Evolutionary conservation across 1,140 invertebrate genomes (phyloP).

Genomic region (Drosophila saltans): DNA sequence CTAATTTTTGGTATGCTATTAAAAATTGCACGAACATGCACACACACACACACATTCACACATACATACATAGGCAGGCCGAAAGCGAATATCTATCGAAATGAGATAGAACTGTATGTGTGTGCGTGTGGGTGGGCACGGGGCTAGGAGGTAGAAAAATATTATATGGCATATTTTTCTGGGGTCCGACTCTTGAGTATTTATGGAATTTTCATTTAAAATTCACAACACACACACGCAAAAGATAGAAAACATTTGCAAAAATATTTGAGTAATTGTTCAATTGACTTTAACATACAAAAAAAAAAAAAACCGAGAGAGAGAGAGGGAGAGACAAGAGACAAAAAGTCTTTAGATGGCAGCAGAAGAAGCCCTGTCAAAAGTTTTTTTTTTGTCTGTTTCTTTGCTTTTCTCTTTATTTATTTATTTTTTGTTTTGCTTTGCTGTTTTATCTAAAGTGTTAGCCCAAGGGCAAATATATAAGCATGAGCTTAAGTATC

Average conservation of each 20-base stretch:
- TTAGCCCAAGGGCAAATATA: slow-evolving; percentile 65
- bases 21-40: slow-evolving; percentile 25
- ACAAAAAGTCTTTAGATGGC: slow-evolving; percentile 1
- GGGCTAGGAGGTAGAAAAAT: slow-evolving; percentile 1
- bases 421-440: slow-evolving; percentile 7
- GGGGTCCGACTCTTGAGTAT: slow-evolving; percentile 22
- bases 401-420: background rate
- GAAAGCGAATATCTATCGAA: background rate
- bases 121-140: background rate
- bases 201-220: slow-evolving; percentile 63
- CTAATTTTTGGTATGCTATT: slow-evolving; percentile 57
- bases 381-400: slow-evolving; percentile 33
- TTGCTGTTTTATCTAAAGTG: slow-evolving; percentile 46
- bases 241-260: slow-evolving; percentile 31
- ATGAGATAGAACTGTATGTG: background rate
- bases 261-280: slow-evolving; percentile 45
- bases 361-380: slow-evolving; percentile 23
- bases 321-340: background rate
- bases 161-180: slow-evolving; percentile 34
- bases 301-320: background rate
- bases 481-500: slow-evolving; percentile 56
- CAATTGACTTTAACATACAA: slow-evolving; percentile 43
- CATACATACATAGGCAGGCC: background rate
- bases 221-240: slow-evolving; percentile 44
- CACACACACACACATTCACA: background rate